A percentile compares a stretch with the other conserved stretches of the same genome.
Evolutionary conservation across 1,140 invertebrate genomes (phyloP).

Genomic region (Zaprionus kolodkinae): DNA sequence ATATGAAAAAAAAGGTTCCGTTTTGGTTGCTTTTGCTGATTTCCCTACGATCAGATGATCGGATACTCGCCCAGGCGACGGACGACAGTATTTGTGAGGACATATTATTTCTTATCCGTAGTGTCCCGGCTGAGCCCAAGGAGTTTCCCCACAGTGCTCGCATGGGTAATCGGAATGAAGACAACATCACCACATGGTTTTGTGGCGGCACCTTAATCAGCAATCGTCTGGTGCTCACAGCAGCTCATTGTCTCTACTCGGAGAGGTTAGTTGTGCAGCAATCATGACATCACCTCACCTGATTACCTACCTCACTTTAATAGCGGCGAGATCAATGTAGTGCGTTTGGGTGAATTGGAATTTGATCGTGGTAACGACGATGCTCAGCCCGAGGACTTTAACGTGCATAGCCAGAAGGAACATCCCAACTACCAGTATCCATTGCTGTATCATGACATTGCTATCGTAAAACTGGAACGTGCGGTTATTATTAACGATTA

Average conservation of each 20-base stretch:
- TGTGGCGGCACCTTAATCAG: slow-evolving; percentile 84
- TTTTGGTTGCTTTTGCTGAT: not conserved
- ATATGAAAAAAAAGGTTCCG: not conserved
- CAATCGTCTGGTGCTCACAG: slow-evolving; percentile 76
- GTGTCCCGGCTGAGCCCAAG: slow-evolving; percentile 57
- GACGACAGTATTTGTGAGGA: not conserved
- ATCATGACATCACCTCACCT: not conserved
- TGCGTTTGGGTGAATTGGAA: slow-evolving; percentile 66
- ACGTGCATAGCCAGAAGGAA: slow-evolving; percentile 31
- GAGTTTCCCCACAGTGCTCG: slow-evolving; percentile 84
- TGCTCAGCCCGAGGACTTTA: slow-evolving; percentile 61
- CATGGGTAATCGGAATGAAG: slow-evolving; percentile 58
- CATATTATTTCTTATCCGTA: too few relatives aligned
- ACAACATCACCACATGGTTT: slow-evolving; percentile 63
- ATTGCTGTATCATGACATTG: slow-evolving; percentile 68
- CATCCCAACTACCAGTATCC: slow-evolving; percentile 54
- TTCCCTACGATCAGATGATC: too few relatives aligned
- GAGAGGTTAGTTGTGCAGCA: slow-evolving; percentile 31
- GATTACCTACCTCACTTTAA: not conserved
- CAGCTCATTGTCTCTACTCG: slow-evolving; percentile 79
- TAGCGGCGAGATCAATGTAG: slow-evolving; percentile 53
- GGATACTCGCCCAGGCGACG: not conserved
- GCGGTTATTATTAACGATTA: slow-evolving; percentile 43
- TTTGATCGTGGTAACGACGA: slow-evolving; percentile 56
- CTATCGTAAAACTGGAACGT: slow-evolving; percentile 42